phyloP scores from a whole-genome alignment of 1,140 invertebrate species.

The Halotydeus destructor region DNA sequence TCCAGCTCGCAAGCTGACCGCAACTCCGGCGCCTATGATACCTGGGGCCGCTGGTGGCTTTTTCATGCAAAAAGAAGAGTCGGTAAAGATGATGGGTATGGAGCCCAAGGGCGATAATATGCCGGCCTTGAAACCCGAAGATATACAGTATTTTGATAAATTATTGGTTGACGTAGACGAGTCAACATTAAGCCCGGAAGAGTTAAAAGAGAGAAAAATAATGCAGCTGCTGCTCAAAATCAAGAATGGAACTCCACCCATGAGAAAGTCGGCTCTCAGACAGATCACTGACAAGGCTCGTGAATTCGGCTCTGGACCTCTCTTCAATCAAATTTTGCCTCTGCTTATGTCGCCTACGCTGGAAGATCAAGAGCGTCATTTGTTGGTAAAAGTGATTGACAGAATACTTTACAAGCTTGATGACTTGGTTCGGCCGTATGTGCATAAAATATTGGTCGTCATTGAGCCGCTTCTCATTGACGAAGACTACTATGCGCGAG shows the following conservation, averaged over 20 bases:
- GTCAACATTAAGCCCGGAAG: slow-evolving; percentile 77
- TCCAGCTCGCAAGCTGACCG: slow-evolving; percentile 87
- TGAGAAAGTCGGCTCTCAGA: slow-evolving; percentile 88
- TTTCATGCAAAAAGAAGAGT: slow-evolving; percentile 57
- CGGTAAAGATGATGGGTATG: slow-evolving; percentile 72
- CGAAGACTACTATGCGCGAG: slow-evolving; percentile 98
- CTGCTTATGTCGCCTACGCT: slow-evolving; percentile 96
- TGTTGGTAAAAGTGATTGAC: slow-evolving; percentile 99
- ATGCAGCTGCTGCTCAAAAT: slow-evolving; percentile 97
- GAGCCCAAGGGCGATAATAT: slow-evolving; percentile 86
- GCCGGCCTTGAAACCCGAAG: slow-evolving; percentile 97
- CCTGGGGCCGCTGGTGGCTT: slow-evolving; percentile 40
- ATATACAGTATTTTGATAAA: slow-evolving; percentile 99
- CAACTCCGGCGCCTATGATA: slow-evolving; percentile 70
- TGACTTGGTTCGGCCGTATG: slow-evolving; percentile 93
- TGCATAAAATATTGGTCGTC: slow-evolving; percentile 97
- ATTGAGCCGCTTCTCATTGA: slow-evolving; percentile 97
- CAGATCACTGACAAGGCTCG: slow-evolving; percentile 97
- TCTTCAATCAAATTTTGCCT: slow-evolving; percentile 97
- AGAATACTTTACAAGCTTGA: slow-evolving; percentile 95
- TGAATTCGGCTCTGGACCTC: slow-evolving; percentile 89
- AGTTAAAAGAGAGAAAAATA: slow-evolving; percentile 94
- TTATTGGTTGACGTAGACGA: slow-evolving; percentile 93
- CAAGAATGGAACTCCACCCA: slow-evolving; percentile 97
- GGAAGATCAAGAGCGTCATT: slow-evolving; percentile 96